Evolutionary conservation across 2,797 vertebrate genomes (phyloP), one percentile per base, ranked within the genome.

Genomic region (Mycteria americana): DNA sequence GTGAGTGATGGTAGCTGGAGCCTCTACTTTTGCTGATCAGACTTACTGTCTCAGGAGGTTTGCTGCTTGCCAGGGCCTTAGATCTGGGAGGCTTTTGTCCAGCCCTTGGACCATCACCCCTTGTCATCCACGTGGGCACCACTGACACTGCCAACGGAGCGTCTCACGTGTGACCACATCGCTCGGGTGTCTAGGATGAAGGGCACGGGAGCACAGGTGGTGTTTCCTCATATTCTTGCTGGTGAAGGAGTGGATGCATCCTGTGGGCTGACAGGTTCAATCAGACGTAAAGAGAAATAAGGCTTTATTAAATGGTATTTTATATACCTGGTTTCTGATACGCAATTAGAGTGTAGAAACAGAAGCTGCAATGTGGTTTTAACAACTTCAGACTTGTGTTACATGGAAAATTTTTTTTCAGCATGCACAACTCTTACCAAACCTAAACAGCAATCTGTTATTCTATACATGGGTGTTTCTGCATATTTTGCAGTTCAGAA

Each of bases 131-230:
- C 0, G 3, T 62, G n/a, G 31, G 15, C 22, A 43, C 62, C 30
- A n/a, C 24, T 46, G 22, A n/a, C 45, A 31, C 30, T 60, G n/a
- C 27, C 31, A 69, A 65, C 84, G 33, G 39, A 64, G n/a, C 2
- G 2, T 30, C 56, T 89, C 24, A 28, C 5, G 4, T 0, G 0
- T 39, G 43, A 57, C 41, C 31, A 10, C 5, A 11, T 50, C 2
- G 0, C 31, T 73, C 30, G 57, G 18, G 33, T 86, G 24, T 21
- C 39, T n/a, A 41, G 10, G 67, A 33, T 53, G 60, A 67, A 79
- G 19, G 37, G 24, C 43, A 39, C 27, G 13, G n/a, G 18, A 59
- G 18, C 1, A 7, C 22, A 37, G 0, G 0, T 16, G 19, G 17
- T 59, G 45, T 73, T 56, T 48, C 31, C n/a, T 81, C 53, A 37